phyloP scores from a whole-genome alignment of 2,113 vertebrate genomes.

The human (Homo sapiens) region GRCh38 chr3:2969001-2969500 shows the following conservation, averaged over 20 bases:
- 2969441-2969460: background rate
- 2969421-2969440: background rate
- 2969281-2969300: background rate
- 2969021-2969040: background rate
- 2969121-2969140: background rate
- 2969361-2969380: background rate
- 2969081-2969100: background rate
- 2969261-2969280: background rate
- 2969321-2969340: background rate
- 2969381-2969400: background rate
- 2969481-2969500: background rate
- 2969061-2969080: no score
- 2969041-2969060: background rate
- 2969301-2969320: background rate
- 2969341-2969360: background rate
- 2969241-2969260: background rate
- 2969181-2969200: background rate
- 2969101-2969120: background rate
- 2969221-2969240: background rate
- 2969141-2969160: background rate
- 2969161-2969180: background rate
- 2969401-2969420: background rate
- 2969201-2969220: background rate
- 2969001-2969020: background rate
- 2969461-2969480: background rate